phyloP scores from a whole-genome alignment of 2,113 vertebrate species.

The Myxocyprinus asiaticus region DNA sequence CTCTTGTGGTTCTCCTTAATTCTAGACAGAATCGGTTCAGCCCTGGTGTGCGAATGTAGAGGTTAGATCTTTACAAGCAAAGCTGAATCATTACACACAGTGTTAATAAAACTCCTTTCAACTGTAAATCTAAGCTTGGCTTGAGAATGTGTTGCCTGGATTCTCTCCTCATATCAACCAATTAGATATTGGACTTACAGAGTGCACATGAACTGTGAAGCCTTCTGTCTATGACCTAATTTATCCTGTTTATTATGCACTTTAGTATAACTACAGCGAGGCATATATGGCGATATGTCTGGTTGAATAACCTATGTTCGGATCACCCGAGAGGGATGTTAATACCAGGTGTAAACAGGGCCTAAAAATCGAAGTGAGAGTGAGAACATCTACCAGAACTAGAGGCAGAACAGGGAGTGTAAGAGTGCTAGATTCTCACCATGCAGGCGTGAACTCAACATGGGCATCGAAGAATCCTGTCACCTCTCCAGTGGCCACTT shows the following conservation, averaged over 20 bases:
- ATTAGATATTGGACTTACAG: not conserved
- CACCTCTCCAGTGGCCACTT: conserved; percentile 88
- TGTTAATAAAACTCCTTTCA: conserved; percentile 14
- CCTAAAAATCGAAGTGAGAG: too few relatives aligned
- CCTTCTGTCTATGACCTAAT: not conserved
- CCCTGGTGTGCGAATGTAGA: conserved; percentile 74
- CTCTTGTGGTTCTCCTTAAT: conserved; percentile 90
- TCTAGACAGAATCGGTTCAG: conserved; percentile 89
- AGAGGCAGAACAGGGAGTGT: too few relatives aligned
- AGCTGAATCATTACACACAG: not conserved
- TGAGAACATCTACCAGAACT: too few relatives aligned
- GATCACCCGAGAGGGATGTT: too few relatives aligned
- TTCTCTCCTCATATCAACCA: conserved; percentile 15
- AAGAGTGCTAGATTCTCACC: conserved; percentile 74
- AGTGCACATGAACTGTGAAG: not conserved
- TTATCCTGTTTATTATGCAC: too few relatives aligned
- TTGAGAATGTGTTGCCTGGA: not conserved
- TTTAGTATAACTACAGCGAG: too few relatives aligned
- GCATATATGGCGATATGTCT: too few relatives aligned
- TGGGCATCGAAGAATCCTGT: conserved; percentile 96
- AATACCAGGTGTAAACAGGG: too few relatives aligned
- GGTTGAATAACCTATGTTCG: too few relatives aligned
- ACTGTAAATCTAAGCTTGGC: conserved; percentile 1
- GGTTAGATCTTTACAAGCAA: conserved; percentile 17
- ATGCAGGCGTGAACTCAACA: conserved; percentile 94